phyloP scores from a whole-genome alignment of 2,113 vertebrate genomes.

The Neodon shergylaensis region DNA sequence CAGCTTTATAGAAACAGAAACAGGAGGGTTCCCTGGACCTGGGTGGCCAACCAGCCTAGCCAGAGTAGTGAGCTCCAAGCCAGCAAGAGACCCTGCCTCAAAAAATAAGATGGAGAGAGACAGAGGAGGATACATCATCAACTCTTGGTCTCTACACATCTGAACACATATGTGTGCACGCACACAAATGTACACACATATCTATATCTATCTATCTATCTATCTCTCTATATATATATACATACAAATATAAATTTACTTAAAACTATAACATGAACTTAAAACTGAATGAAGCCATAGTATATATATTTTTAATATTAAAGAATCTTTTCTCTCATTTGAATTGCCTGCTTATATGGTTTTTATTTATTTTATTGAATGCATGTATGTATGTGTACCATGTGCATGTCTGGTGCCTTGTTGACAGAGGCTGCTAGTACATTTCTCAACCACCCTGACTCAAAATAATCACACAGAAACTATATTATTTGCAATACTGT shows the following conservation, averaged over 20 bases:
- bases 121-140: not conserved
- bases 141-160: too few relatives aligned
- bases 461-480: too few relatives aligned
- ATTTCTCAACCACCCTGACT: too few relatives aligned
- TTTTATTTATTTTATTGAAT: not conserved
- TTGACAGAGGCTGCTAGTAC: too few relatives aligned
- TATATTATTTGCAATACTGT: too few relatives aligned
- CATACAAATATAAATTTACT: not conserved
- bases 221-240: too few relatives aligned
- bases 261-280: slow-evolving; percentile 13
- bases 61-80: too few relatives aligned
- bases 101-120: not conserved
- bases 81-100: not conserved
- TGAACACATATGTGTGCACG: not conserved
- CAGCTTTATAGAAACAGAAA: not conserved
- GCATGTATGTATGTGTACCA: not conserved
- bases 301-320: slow-evolving; percentile 31
- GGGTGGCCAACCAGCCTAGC: not conserved
- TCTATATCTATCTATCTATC: not conserved
- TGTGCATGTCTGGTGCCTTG: not conserved
- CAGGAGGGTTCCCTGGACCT: not conserved
- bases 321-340: not conserved
- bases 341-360: not conserved
- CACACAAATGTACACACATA: not conserved
- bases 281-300: not conserved